Evolutionary conservation across 1,140 invertebrate genomes (phyloP), one percentile per base, ranked within the genome.

Genomic region (Dreissena polymorpha): DNA sequence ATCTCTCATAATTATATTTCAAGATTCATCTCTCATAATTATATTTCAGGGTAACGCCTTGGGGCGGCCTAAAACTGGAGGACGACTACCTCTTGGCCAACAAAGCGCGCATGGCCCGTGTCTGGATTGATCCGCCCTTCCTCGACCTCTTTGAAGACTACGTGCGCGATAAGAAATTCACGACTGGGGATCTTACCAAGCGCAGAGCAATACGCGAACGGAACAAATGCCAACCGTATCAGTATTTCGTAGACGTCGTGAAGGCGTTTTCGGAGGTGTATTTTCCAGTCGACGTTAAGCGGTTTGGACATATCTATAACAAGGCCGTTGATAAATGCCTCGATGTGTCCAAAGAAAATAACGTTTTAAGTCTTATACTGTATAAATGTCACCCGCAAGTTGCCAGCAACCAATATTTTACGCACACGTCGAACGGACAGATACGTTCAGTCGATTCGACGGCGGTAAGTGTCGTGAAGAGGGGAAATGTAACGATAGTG

Each of bases 161-260:
- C 25, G 69, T 82, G 8, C 60, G 79, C 21, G 51, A 67, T 50
- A 82, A 74, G n/a, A 82, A 71, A 23, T 73, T 63, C 60, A 55
- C 68, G 8, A 13, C 53, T n/a, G 79, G 71, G 0, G 27, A 74
- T 16, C 21, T 82, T 0, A 23, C 63, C 25, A 10, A 27, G 13
- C 64, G 79, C 73, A 55, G 12, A 13, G 39, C 27, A 25, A 74
- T 82, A 23, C 57, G 79, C 0, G 51, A 50, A 49, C 21, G 57
- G 21, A 82, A 82, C 50, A 25, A 68, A 21, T 82, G 79, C 69
- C 73, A 74, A 49, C 71, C 79, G 23, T 82, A 82, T 27, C 55
- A 82, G 27, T 82, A 82, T 51, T 82, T 72, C 25, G n/a, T 82
- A 14, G 71, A 82, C 27, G 65, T 51, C 21, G 60, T 82, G n/a